Evolutionary conservation across 1,140 invertebrate genomes (phyloP), one percentile per base, ranked within the genome.

Genomic region (Caenorhabditis tropicalis): DNA sequence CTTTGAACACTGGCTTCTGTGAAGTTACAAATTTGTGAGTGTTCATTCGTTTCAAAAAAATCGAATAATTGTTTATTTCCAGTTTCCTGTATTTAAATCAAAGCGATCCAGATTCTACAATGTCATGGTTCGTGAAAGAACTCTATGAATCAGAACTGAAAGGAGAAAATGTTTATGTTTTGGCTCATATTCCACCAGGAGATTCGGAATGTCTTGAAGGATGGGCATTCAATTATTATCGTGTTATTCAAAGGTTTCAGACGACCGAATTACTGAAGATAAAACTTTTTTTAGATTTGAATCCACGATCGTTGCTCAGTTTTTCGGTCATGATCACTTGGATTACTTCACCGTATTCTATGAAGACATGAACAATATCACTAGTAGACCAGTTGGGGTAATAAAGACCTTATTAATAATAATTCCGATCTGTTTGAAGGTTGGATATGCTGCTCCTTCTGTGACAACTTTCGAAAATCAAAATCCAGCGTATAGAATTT

Each of bases 81-180:
- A 94, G 96, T 96, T 99, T 97, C 96, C 92, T 99, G 15, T 92
- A 98, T 12, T 92, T 98, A 24, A 99, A 99, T 91, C 95, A 96
- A 83, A 98, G 96, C 0, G 98, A 99, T 92, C 97, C 97, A 2
- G 95, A 95, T 1, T 95, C 95, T 15, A 95, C 99, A 91, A 92
- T 99, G 2, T 95, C 96, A 86, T 99, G 98, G 98, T 93, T 99
- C 36, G 95, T 98, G 58, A 95, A 96, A 87, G 96, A 98, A 91
- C 92, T 99, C 1, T 96, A 97, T 43, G 49, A 81, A 33, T 96
- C 97, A 0, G 97, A 99, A 92, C 94, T 96, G 88, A 95, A 94
- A 82, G 94, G 94, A 10, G 96, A 98, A 92, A 97, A 97, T 92
- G 97, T 98, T 7, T 97, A 99, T 89, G 95, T 99, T 9, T 95